These are phyloP conservation scores for Forbesichthys papilliferus DNA, from an alignment of 2,113 vertebrate species.

Conservation along the genomic window DNA sequence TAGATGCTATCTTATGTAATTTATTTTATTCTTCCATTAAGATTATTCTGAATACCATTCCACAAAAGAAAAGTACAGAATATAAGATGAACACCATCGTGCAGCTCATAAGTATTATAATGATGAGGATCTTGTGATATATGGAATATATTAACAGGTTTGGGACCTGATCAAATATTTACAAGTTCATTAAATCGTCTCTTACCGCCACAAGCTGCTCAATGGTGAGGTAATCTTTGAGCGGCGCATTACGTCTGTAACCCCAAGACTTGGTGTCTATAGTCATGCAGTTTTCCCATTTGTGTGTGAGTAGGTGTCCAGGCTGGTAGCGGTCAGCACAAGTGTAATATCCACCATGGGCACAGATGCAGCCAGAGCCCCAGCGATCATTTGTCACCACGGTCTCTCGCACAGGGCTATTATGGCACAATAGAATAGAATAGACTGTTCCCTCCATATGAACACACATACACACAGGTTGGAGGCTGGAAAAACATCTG, in stretches of 20 bases:
- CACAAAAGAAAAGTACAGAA: background rate
- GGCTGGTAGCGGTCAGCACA: constrained; percentile 91
- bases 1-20: no score
- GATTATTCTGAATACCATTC: background rate
- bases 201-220: constrained; percentile 84
- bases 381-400: constrained; percentile 97
- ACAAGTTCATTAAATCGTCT: constrained; percentile 1
- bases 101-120: background rate
- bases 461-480: no score
- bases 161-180: background rate
- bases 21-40: background rate
- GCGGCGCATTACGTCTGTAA: constrained; percentile 83
- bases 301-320: constrained; percentile 85
- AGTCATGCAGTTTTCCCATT: constrained; percentile 98
- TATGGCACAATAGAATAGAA: background rate
- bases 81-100: background rate
- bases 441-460: no score
- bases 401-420: constrained; percentile 87
- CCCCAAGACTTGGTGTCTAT: constrained; percentile 91
- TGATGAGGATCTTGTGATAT: background rate
- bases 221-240: constrained; percentile 82
- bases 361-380: constrained; percentile 84
- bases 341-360: constrained; percentile 91
- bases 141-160: background rate
- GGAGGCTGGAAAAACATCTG: no score